Conservation (phyloP, 1,140 invertebrate species). For the Drosophila repleta region DNA sequence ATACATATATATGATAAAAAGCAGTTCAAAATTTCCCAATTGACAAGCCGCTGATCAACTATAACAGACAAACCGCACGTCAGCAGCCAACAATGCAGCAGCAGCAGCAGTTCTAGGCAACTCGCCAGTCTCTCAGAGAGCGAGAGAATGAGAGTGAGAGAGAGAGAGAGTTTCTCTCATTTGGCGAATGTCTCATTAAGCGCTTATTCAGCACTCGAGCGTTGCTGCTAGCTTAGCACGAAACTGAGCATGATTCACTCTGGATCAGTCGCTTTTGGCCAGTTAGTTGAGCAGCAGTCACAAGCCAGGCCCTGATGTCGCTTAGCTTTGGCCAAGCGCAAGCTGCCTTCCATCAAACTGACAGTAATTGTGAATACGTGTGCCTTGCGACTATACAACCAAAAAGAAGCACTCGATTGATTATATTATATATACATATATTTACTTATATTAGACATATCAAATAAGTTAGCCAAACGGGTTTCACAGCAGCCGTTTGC, state of each 20-base stretch:
- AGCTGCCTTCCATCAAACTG: too few relatives aligned
- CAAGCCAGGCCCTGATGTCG: neutral
- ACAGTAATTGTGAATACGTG: neutral
- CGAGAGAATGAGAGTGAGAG: neutral
- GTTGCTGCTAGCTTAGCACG: neutral
- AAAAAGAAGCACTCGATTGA: too few relatives aligned
- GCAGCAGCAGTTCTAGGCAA: neutral
- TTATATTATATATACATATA: neutral
- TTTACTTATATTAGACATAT: neutral
- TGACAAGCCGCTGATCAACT: neutral
- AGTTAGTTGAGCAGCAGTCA: constrained; percentile 7
- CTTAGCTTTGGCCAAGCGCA: too few relatives aligned
- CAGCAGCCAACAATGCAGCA: neutral
- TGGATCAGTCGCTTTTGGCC: constrained; percentile 38
- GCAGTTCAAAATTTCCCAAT: neutral
- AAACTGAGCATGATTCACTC: constrained; percentile 33
- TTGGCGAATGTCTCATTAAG: neutral
- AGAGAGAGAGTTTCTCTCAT: neutral
- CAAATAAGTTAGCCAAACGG: neutral
- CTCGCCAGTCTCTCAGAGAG: neutral
- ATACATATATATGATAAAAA: neutral
- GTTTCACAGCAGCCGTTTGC: neutral
- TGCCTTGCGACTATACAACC: too few relatives aligned
- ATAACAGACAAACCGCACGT: neutral
- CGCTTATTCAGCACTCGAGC: constrained; percentile 13